Conservation (phyloP, 2,888 invertebrate species). For the Tiliacea aurago region DNA sequence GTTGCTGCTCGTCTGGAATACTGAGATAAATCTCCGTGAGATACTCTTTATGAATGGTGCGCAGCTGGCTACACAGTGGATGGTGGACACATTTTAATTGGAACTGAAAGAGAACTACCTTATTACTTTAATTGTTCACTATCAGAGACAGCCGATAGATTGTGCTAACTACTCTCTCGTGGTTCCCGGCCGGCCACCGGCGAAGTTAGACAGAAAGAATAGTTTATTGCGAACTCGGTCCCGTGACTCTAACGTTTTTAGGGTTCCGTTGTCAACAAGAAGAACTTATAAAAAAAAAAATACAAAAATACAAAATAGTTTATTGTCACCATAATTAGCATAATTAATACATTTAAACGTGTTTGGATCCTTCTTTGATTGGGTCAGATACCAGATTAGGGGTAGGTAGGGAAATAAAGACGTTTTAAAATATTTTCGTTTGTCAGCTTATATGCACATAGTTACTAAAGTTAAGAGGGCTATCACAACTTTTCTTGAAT, state of each 20-base stretch:
- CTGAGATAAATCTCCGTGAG: conserved; percentile 44
- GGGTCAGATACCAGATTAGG: background rate
- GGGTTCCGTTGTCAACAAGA: too few species aligned
- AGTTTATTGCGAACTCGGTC: conserved; percentile 10
- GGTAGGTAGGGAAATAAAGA: background rate
- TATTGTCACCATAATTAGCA: too few species aligned
- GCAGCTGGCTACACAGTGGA: conserved; percentile 23
- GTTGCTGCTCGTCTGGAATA: conserved; percentile 30
- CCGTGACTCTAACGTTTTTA: background rate
- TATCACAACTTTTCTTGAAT: too few species aligned
- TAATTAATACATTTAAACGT: too few species aligned
- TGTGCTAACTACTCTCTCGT: conserved; percentile 37
- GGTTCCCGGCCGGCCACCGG: background rate
- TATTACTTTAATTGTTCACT: conserved; percentile 47
- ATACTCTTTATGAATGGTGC: conserved; percentile 23
- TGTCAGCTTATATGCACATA: background rate
- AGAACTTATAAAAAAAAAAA: too few species aligned
- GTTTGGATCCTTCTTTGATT: too few species aligned
- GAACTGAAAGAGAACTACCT: conserved; percentile 20
- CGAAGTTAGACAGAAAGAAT: conserved; percentile 26
- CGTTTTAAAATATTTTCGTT: background rate
- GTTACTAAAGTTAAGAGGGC: too few species aligned
- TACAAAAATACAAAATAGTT: too few species aligned
- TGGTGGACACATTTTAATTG: conserved; percentile 38
- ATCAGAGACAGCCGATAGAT: conserved; percentile 32